Base-by-base conservation (phyloP, 2,797 vertebrate genomes). In the Neostethus bicornis region DNA sequence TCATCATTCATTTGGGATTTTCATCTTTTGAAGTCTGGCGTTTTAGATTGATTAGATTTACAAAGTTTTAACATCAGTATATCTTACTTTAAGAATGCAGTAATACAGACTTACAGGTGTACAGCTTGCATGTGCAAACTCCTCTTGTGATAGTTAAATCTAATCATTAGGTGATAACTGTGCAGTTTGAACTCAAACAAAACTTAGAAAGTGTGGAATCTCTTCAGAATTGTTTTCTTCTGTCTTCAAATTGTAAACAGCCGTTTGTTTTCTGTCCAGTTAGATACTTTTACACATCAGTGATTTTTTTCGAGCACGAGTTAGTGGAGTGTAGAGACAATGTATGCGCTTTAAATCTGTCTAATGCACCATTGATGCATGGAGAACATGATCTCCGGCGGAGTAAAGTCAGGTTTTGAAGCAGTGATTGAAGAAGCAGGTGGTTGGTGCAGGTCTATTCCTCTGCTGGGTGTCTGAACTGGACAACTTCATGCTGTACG, bases 401-500 rank as follows among this genome's bases (percentile, higher is more conserved):
- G 45, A 7, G 21, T n/a, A n/a, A n/a, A 24, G 14, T 47, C 31
- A 13, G 55, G 31, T 39, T 11, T 21, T 54, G 59, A n/a, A 47
- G 31, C 24, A 34, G 31, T 38, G 55, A 54, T 17, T 51, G 17
- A 37, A 8, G 14, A 34, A 62, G 37, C 14, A n/a, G 14, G 51
- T 8, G 4, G 14, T 66, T 38, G 53, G 44, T 54, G 50, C 44
- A 60, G 39, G n/a, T 31, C 34, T 61, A 19, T 58, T n/a, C 45
- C 51, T 54, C 51, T 60, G 50, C 47, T 26, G 51, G 44, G 41
- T 66, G 50, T 44, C 57, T 44, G 2, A 50, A 31, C 43, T 57
- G 53, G 54, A 73, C 58, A 69, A 69, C 60, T 66, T 53, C 12
- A 42, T 66, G 45, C 56, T 46, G 10, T 38, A 67, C 32, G 69